Evolutionary conservation across 2,888 invertebrate genomes (phyloP), one percentile per base, ranked within the genome.

Genomic region (Mythimna loreyi): DNA sequence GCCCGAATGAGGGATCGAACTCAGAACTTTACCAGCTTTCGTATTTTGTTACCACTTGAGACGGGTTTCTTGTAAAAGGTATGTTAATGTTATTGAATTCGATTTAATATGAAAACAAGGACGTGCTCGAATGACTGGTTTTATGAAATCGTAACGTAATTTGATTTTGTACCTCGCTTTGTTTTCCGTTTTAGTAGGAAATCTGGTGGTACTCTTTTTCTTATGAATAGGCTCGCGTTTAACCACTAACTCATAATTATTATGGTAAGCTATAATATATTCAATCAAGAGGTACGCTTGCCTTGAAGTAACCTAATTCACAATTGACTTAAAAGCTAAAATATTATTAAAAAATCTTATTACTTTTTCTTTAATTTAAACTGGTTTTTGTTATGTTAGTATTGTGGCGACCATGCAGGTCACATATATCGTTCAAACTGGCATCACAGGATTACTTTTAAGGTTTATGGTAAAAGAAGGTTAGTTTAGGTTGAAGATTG

Each of bases 11-110:
- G 52, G 67, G 67, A 74, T 59, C 56, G 45, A 67, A 60, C 43
- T 43, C 47, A 30, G 68, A 60, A 80, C 67, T 67, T 60, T 40
- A 60, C 36, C 28, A 52, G 74, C 55, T 66, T 56, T 67, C 56
- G 55, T 50, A 52, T 67, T 79, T 67, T 63, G 75, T 57, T 63
- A 52, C 43, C 50, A 63, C 43, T 70, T 64, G 59, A 65, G 62
- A 45, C 43, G 40, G 58, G 47, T 66, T 63, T 52, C 59, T 78
- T 58, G 53, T 47, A 25, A 61, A 73, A 13, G 25, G 33, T 58
- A 70, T 61, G 52, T 33, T 62, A 28, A 73, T 73, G 25, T 40
- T 72, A 43, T 64, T 33, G 43, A 58, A 70, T 77, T 43, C 19
- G 8, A 43, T 62, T 36, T n/a, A 8, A 36, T 63, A 56, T 50